Conservation (phyloP, 2,113 vertebrate genomes). For the Calyptomena viridis region DNA sequence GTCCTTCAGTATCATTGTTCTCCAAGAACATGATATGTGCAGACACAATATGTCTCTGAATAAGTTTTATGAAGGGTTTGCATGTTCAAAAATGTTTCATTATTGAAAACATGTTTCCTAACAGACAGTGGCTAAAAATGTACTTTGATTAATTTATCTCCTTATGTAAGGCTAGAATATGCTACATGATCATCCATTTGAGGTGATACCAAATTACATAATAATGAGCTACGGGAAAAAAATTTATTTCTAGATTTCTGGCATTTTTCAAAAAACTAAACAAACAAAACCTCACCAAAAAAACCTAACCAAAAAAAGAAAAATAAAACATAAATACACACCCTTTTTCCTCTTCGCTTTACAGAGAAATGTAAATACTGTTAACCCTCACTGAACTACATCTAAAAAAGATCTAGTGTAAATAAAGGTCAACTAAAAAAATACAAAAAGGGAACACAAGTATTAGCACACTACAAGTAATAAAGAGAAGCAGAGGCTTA, state of each 20-base stretch:
- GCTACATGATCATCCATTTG: not conserved
- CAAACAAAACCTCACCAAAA: not conserved
- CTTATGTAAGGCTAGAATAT: not conserved
- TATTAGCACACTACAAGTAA: not conserved
- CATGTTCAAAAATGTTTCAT: not conserved
- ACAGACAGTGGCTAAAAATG: not conserved
- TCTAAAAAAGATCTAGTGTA: not conserved
- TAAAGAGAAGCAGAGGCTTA: not conserved
- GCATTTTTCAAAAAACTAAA: not conserved
- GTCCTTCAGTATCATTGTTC: not conserved
- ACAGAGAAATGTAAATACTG: not conserved
- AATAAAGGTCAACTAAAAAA: not conserved
- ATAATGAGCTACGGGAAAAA: not conserved
- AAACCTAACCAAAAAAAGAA: not conserved
- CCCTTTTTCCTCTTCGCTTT: not conserved
- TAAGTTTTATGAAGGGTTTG: not conserved
- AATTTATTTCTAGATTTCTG: not conserved
- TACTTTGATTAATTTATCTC: not conserved
- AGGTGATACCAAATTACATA: not conserved
- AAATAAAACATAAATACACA: not conserved
- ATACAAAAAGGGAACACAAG: not conserved
- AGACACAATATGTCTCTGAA: not conserved
- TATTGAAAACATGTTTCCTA: not conserved
- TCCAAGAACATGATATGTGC: no score
- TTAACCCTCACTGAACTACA: constrained; percentile 17